Evolutionary conservation across 64 coral and sea anemone species (phyloP), one percentile per base, ranked within the genome.

Genomic region (Pocillopora damicornis): DNA sequence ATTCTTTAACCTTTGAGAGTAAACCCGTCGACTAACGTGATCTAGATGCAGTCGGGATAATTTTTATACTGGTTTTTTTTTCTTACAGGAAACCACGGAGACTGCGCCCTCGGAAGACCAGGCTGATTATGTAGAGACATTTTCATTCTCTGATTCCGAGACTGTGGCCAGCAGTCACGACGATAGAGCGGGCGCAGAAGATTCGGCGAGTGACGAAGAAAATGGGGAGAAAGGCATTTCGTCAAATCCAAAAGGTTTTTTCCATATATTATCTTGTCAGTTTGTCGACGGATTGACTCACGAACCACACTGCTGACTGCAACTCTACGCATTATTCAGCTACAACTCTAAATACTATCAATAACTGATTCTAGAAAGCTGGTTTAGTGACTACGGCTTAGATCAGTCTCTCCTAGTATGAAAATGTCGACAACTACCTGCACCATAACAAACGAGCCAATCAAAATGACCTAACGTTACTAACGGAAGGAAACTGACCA

Each of bases 81-180:
- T 66, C 15, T 57, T 78, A 6, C 45, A 92, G 90, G 90, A 92
- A 65, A 92, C 90, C 16, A 92, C 90, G 16, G 90, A 92, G 36
- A 86, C 90, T 30, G 74, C 74, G 11, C 90, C 90, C 36, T 92
- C 90, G 60, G 90, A 92, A 15, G 90, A 92, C n/a, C 90, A 92
- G 61, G 75, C 78, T 59, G 82, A 92, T 73, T 92, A 92, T 60
- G 67, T 22, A 69, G 90, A 92, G 45, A 80, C 76, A 4, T 92
- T 76, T 38, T 92, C 82, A 18, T 76, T 79, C 72, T 81, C 75
- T 77, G 73, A 88, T 35, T 60, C 51, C n/a, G 86, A 88, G 30
- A 88, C 73, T 37, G 58, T 75, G 86, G 61, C 56, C 73, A 77
- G 86, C 65, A 68, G 81, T 85, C 81, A 85, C 30, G 81, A 85